phyloP scores from a whole-genome alignment of 2,113 vertebrate species.

The Uria aalge region DNA sequence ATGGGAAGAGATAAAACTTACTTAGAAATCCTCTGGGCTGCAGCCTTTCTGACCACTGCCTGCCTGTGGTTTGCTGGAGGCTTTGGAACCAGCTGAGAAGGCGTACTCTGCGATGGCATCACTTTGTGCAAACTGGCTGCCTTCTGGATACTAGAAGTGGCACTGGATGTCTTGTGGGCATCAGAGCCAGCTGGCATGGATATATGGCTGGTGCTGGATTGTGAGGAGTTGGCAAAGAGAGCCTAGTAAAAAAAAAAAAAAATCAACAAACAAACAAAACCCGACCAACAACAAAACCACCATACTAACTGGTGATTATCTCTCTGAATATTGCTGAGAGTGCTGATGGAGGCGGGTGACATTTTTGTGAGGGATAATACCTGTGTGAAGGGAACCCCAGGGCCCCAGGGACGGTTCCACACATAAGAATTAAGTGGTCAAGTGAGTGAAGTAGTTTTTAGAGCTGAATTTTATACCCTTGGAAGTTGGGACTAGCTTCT shows the following conservation, averaged over 20 bases:
- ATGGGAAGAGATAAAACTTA: constrained; percentile 74
- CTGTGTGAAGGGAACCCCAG: not conserved
- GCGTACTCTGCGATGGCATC: constrained; percentile 61
- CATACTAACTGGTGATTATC: not conserved
- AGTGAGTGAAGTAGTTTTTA: not conserved
- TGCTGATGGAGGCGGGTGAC: not conserved
- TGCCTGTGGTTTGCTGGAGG: constrained; percentile 81
- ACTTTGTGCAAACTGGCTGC: constrained; percentile 64
- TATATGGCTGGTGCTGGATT: constrained; percentile 56
- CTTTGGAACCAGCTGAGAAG: constrained; percentile 79
- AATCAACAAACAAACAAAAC: not conserved
- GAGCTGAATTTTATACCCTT: not conserved
- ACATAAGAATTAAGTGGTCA: not conserved
- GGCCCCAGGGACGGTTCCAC: not conserved
- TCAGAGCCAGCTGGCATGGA: constrained; percentile 56
- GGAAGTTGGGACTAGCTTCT: not conserved
- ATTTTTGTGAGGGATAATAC: not conserved
- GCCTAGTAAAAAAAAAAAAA: constrained; percentile 61
- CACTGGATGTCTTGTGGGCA: constrained; percentile 67
- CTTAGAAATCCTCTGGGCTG: constrained; percentile 82
- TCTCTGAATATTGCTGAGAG: not conserved
- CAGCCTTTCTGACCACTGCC: constrained; percentile 73
- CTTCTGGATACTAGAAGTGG: constrained; percentile 67
- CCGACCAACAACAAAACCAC: not conserved
- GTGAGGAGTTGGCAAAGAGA: constrained; percentile 74